Base-by-base conservation (phyloP, 2,888 invertebrate species). In the Alitta virens region DNA sequence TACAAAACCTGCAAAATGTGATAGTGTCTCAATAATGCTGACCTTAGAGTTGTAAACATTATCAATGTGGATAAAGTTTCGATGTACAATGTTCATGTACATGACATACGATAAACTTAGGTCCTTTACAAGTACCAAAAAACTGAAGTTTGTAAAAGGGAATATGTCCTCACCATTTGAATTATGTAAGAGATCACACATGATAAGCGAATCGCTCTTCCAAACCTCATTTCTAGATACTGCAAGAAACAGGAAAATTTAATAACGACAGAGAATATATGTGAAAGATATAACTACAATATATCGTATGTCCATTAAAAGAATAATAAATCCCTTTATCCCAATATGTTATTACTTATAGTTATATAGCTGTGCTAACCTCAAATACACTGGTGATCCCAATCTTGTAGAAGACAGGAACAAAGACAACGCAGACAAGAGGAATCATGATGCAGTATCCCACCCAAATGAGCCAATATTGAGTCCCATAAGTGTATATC, bases 381-480 rank as follows among this genome's bases (percentile, higher is more conserved):
- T 71, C 71, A 57, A 69, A 71, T 12, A 70, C 71, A 27, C 71
- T 71, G 40, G 71, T 72, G 23, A 72, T 53, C 9, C 64, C 54
- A 14, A 72, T 70, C n/a, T 61, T 42, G 62, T 68, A 72, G 66
- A 72, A 72, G 43, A 72, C 60, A 1, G 72, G 72, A 0, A 72
- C 25, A 42, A 63, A 72, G 40, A 72, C n/a, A 27, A 69, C 57
- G 9, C 64, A 68, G 0, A 78, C 72, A 0, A 75, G 66, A 2
- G 75, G 76, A 12, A 79, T 77, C 9, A 78, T 78, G 38, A 81
- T 67, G 1, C 74, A 42, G 65, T 81, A 82, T 1, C 64, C 67
- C 25, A 70, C n/a, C 63, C 67, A 63, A 38, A 71, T 66, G 60
- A 68, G 38, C 67, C 63, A 66, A 52, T 65, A 71, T 60, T 66